These are phyloP conservation scores for Hemichromis elongatus DNA, from an alignment of 2,113 vertebrate genomes.

Conservation along the genomic window DNA sequence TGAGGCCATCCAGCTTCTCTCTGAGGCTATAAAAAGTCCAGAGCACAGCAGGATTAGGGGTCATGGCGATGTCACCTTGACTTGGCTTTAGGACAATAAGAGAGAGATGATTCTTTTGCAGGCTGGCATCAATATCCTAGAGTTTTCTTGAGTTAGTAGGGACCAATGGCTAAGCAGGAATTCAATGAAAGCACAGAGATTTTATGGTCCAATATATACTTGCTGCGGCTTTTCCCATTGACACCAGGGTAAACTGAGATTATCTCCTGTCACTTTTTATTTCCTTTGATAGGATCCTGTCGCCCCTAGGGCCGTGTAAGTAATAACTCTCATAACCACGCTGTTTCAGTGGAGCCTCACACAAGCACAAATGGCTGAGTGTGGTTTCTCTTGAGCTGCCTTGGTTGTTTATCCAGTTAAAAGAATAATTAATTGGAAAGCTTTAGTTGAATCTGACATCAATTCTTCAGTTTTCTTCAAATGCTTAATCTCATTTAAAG, in stretches of 20 bases:
- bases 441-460: constrained; percentile 17
- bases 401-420: neutral
- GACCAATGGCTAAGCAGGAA: neutral
- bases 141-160: neutral
- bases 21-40: constrained; percentile 1
- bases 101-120: neutral
- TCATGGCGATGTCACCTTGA: constrained; percentile 6
- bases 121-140: neutral
- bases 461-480: constrained; percentile 14
- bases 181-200: neutral
- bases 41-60: constrained; percentile 23
- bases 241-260: constrained; percentile 11
- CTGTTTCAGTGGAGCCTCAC: neutral
- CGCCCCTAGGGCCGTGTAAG: neutral
- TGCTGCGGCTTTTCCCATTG: constrained; percentile 14
- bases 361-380: neutral
- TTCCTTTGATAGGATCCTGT: neutral
- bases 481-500: constrained; percentile 23
- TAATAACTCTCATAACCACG: constrained; percentile 3
- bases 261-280: constrained; percentile 30
- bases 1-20: neutral
- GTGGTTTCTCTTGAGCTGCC: constrained; percentile 2
- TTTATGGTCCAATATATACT: constrained; percentile 52
- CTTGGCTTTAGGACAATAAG: neutral
- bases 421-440: constrained; percentile 5